phyloP scores from a whole-genome alignment of 2,797 vertebrate genomes.

The Esox masquinongy region DNA sequence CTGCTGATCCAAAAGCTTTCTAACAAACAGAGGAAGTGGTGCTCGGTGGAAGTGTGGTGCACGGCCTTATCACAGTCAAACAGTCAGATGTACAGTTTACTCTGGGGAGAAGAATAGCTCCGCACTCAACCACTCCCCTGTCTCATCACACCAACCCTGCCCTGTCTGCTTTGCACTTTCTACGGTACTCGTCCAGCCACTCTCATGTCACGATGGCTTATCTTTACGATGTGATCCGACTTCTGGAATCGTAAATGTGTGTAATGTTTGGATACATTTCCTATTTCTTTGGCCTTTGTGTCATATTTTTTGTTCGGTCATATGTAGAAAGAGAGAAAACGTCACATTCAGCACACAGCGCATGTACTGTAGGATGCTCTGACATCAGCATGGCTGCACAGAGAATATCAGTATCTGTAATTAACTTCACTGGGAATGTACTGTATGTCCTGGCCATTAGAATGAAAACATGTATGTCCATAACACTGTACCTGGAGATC shows the following conservation, averaged over 20 bases:
- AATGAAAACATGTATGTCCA: not conserved
- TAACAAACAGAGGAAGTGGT: conserved; percentile 17
- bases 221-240: not conserved
- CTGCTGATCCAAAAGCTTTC: conserved; percentile 19
- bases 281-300: not conserved
- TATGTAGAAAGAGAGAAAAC: not conserved
- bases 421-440: not conserved
- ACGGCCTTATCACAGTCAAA: conserved; percentile 18
- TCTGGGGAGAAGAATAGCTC: not conserved
- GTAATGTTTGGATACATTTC: not conserved
- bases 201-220: not conserved
- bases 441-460: not conserved
- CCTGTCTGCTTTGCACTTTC: not conserved
- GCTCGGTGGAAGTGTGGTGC: conserved; percentile 3
- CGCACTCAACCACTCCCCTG: not conserved
- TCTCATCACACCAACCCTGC: not conserved
- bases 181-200: not conserved
- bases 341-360: not conserved
- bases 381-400: not conserved
- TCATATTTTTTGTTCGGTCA: not conserved
- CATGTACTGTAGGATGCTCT: not conserved
- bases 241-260: not conserved
- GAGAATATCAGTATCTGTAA: not conserved
- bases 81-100: conserved; percentile 13
- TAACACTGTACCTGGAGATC: not conserved